These are phyloP conservation scores for Brachyrhaphis roseni DNA, from an alignment of 2,797 vertebrate genomes.

Conservation along the genomic window DNA sequence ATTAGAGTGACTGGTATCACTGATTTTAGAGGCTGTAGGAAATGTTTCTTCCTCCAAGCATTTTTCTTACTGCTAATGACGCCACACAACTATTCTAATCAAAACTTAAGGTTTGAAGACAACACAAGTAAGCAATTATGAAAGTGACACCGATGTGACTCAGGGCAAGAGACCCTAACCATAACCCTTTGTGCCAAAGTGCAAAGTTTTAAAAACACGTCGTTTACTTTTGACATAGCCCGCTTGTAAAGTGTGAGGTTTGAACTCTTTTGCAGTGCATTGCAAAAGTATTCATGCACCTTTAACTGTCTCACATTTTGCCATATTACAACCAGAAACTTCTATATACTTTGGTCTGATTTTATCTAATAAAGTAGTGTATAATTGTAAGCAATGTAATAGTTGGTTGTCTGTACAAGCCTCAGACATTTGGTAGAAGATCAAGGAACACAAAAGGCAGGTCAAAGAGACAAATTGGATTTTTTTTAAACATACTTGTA, in stretches of 20 bases:
- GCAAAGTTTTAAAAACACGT: not conserved
- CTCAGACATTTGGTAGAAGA: not conserved
- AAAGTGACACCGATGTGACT: too few species aligned
- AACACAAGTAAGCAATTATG: too few species aligned
- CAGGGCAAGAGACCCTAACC: too few species aligned
- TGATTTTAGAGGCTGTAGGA: too few species aligned
- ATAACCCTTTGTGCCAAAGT: not conserved
- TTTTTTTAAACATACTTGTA: not conserved
- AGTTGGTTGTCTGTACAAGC: not conserved
- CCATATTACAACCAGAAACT: not conserved
- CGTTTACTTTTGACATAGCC: not conserved
- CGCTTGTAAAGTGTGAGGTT: not conserved
- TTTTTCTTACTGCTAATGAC: too few species aligned
- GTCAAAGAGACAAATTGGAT: not conserved
- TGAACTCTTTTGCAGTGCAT: not conserved
- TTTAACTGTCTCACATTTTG: not conserved
- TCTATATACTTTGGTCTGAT: not conserved
- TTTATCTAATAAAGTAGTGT: not conserved
- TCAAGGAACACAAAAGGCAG: not conserved
- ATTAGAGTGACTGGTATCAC: too few species aligned
- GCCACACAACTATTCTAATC: too few species aligned
- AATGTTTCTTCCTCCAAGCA: too few species aligned
- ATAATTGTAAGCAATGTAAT: not conserved
- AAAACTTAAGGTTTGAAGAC: too few species aligned
- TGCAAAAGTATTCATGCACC: not conserved